These are phyloP conservation scores for Plodia interpunctella DNA, from an alignment of 1,140 invertebrate genomes.

Conservation along the genomic window DNA sequence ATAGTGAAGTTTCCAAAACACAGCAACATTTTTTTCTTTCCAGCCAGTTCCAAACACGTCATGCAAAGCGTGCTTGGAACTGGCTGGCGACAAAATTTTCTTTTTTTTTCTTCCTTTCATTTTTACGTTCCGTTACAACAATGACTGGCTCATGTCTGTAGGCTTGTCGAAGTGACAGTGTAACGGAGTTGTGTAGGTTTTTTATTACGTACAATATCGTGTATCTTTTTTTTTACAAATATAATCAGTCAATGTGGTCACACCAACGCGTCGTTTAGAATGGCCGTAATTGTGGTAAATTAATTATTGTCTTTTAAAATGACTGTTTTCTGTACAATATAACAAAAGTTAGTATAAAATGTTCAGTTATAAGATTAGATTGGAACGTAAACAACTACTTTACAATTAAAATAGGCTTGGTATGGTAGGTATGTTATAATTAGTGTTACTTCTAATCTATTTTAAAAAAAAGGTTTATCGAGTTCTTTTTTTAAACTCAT, in stretches of 20 bases:
- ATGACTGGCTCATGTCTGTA: constrained; percentile 7
- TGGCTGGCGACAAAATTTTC: constrained; percentile 1
- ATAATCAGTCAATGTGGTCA: neutral
- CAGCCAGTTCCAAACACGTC: constrained; percentile 1
- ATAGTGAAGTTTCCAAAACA: constrained; percentile 36
- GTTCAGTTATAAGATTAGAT: too few relatives aligned
- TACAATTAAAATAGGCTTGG: too few relatives aligned
- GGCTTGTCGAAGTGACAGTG: constrained; percentile 6
- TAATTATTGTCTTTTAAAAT: neutral
- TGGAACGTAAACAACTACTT: too few relatives aligned
- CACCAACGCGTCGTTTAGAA: neutral
- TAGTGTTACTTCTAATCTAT: too few relatives aligned
- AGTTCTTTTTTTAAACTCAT: too few relatives aligned
- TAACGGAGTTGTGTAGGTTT: constrained; percentile 7
- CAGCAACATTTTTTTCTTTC: neutral
- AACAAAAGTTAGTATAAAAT: too few relatives aligned
- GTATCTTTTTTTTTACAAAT: neutral
- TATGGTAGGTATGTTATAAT: too few relatives aligned
- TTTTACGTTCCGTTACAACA: neutral
- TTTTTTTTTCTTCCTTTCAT: neutral
- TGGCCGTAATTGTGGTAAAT: neutral
- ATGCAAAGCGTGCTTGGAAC: constrained; percentile 3
- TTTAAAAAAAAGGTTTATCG: too few relatives aligned
- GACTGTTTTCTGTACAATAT: too few relatives aligned
- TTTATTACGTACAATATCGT: constrained; percentile 3